phyloP scores from a whole-genome alignment of 1,140 invertebrate species.

The Trachymyrmex septentrionalis region DNA sequence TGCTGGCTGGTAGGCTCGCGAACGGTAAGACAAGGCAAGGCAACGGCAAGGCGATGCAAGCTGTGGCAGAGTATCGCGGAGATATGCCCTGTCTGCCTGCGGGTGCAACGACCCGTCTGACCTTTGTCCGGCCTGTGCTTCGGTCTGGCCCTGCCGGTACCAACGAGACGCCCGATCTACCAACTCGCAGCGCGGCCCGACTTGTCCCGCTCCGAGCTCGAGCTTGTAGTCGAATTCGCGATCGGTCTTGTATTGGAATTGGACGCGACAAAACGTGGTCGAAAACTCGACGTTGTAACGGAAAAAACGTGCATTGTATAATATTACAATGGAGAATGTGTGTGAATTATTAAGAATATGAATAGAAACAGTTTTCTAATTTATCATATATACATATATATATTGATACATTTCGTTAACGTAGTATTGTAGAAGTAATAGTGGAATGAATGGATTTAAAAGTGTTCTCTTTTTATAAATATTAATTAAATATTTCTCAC shows the following conservation, averaged over 20 bases:
- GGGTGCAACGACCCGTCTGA: constrained; percentile 86
- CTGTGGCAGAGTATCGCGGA: constrained; percentile 78
- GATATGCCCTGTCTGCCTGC: constrained; percentile 85
- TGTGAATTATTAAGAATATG: constrained; percentile 18
- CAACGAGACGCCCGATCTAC: constrained; percentile 70
- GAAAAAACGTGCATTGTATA: not conserved
- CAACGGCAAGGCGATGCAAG: constrained; percentile 55
- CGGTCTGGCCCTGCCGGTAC: constrained; percentile 80
- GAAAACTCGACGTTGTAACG: constrained; percentile 35
- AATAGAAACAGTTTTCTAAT: not conserved
- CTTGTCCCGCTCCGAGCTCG: constrained; percentile 22
- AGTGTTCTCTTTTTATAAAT: not conserved
- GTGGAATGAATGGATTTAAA: not conserved
- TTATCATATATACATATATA: not conserved
- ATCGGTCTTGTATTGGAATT: constrained; percentile 28
- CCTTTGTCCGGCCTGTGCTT: constrained; percentile 85
- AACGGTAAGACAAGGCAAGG: constrained; percentile 67
- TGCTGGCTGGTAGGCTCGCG: constrained; percentile 65
- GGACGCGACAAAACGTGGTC: constrained; percentile 48
- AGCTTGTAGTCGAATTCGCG: constrained; percentile 44
- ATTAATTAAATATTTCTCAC: not conserved
- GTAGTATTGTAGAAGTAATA: not conserved
- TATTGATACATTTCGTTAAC: not conserved
- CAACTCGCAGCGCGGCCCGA: constrained; percentile 58
- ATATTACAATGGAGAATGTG: not conserved